phyloP scores from a whole-genome alignment of 2,888 invertebrate genomes.

The Erynnis tages region DNA sequence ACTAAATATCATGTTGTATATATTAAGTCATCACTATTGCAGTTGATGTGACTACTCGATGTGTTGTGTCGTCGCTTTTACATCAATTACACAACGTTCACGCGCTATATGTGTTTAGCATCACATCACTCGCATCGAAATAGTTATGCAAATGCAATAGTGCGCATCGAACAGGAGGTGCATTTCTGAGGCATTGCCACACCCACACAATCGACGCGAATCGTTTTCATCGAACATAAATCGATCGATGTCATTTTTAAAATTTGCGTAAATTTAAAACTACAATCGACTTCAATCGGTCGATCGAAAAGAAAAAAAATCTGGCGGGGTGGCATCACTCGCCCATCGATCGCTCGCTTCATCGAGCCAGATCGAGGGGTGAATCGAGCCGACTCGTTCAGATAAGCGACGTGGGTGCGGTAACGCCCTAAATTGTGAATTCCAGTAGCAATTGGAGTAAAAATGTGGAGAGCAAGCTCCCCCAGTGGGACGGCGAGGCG shows the following conservation, averaged over 20 bases:
- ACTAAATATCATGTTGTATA: slow-evolving; percentile 1
- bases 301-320: too few species aligned
- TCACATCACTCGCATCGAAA: not conserved
- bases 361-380: not conserved
- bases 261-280: too few species aligned
- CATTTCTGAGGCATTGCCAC: slow-evolving; percentile 20
- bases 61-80: not conserved
- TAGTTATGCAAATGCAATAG: slow-evolving; percentile 20
- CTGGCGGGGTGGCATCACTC: too few species aligned
- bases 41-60: slow-evolving; percentile 20
- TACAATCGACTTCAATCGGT: too few species aligned
- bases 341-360: too few species aligned
- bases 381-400: not conserved
- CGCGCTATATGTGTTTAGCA: not conserved
- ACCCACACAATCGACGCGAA: not conserved
- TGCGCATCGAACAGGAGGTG: slow-evolving; percentile 24
- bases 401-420: not conserved
- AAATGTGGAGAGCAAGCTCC: slow-evolving; percentile 62
- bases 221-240: not conserved
- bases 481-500: slow-evolving; percentile 75
- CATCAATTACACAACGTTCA: not conserved
- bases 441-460: slow-evolving; percentile 78
- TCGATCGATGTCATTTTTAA: not conserved
- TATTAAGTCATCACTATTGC: slow-evolving; percentile 16
- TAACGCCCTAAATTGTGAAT: slow-evolving; percentile 46